Evolutionary conservation across 2,888 invertebrate species (phyloP).

Genomic region (Scaptodrosophila latifasciaeformis): DNA sequence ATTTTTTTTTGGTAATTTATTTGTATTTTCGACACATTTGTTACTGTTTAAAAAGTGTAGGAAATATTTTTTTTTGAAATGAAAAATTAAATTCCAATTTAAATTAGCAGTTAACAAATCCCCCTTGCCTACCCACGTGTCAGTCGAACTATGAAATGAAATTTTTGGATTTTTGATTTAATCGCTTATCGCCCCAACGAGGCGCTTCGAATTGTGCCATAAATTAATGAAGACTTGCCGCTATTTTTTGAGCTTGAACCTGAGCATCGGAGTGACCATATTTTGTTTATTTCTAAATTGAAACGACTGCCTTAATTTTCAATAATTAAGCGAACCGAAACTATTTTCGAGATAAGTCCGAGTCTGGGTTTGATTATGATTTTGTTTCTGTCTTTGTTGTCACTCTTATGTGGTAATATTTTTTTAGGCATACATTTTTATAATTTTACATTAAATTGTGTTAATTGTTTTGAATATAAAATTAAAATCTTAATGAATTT

Average conservation of each 20-base stretch:
- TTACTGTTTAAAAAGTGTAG: conserved; percentile 28
- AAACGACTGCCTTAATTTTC: conserved; percentile 30
- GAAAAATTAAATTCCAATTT: conserved; percentile 54
- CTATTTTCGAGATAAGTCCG: conserved; percentile 1
- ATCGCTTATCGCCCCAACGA: conserved; percentile 33
- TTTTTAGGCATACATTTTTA: conserved; percentile 17
- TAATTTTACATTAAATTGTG: background rate
- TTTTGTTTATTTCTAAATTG: conserved; percentile 41
- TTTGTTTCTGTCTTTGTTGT: conserved; percentile 26
- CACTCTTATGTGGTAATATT: no score
- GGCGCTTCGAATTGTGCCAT: conserved; percentile 37
- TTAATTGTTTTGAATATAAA: conserved; percentile 44
- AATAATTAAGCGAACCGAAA: conserved; percentile 20
- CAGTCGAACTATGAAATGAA: conserved; percentile 6
- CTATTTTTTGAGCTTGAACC: conserved; percentile 56
- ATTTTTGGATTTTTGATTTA: conserved; percentile 18
- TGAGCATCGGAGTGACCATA: conserved; percentile 24
- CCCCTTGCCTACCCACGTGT: conserved; percentile 9
- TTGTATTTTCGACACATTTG: conserved; percentile 52
- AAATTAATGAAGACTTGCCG: conserved; percentile 44
- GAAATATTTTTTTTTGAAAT: background rate
- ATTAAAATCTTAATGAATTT: no score
- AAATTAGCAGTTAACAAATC: conserved; percentile 39
- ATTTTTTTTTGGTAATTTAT: conserved; percentile 25
- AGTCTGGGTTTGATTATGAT: conserved; percentile 19